phyloP scores from a whole-genome alignment of 92 coral and sea anemone species.

The Porites rus region DNA sequence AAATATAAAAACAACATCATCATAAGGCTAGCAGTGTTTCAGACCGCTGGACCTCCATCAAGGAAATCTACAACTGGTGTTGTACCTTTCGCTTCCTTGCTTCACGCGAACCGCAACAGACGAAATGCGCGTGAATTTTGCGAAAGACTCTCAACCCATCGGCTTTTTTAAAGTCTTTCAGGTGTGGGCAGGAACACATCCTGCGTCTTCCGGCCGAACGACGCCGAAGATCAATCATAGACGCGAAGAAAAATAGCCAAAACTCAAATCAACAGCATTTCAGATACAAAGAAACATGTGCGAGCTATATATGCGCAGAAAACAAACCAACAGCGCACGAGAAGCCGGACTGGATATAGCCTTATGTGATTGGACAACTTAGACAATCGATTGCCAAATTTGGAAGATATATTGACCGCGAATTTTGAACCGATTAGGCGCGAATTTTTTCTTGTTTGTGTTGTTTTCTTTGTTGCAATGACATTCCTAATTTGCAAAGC shows the following conservation, averaged over 20 bases:
- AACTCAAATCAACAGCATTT: slow-evolving; percentile 20
- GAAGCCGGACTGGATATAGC: slow-evolving; percentile 14
- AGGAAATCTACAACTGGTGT: slow-evolving; percentile 41
- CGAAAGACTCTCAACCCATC: slow-evolving; percentile 90
- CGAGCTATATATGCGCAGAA: slow-evolving; percentile 66
- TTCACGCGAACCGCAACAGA: slow-evolving; percentile 87
- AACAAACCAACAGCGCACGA: slow-evolving; percentile 35
- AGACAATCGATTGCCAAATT: slow-evolving; percentile 66
- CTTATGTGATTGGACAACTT: slow-evolving; percentile 54
- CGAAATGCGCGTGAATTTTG: slow-evolving; percentile 91
- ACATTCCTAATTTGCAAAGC: background rate
- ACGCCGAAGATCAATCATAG: slow-evolving; percentile 46
- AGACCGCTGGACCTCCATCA: slow-evolving; percentile 10
- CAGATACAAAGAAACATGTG: slow-evolving; percentile 78
- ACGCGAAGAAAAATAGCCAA: slow-evolving; percentile 30
- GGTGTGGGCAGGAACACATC: slow-evolving; percentile 91
- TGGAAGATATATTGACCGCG: slow-evolving; percentile 62
- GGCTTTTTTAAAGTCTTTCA: slow-evolving; percentile 85
- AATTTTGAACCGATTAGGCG: slow-evolving; percentile 43
- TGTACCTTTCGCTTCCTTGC: slow-evolving; percentile 98
- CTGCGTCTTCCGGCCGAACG: slow-evolving; percentile 38
- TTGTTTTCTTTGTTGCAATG: no score
- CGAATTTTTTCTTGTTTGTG: background rate
- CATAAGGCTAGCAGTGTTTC: background rate
- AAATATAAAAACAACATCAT: slow-evolving; percentile 24